Percentiles rank a stretch among this genome's conserved stretches.
phyloP scores from a whole-genome alignment of 2,113 vertebrate genomes.

The Rhinopomastus cyanomelas region DNA sequence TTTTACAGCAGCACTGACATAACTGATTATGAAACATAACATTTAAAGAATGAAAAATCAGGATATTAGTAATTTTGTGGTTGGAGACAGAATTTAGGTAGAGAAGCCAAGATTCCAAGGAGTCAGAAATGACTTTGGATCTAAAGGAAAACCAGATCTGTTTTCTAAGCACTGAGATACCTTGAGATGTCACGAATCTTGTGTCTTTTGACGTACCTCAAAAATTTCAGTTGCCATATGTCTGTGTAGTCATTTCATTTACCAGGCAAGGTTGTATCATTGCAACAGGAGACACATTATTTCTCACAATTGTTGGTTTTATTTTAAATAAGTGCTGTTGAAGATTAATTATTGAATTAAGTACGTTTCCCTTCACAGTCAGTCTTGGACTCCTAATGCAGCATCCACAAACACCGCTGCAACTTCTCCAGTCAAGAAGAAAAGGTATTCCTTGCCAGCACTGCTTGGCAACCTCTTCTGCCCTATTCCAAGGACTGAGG shows the following conservation, averaged over 20 bases:
- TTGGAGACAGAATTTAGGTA: not conserved
- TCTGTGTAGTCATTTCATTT: not conserved
- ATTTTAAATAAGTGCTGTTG: not conserved
- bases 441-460: constrained; percentile 58
- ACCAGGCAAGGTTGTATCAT: not conserved
- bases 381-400: constrained; percentile 3
- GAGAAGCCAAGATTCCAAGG: not conserved
- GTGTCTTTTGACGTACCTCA: not conserved
- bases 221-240: not conserved
- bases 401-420: not conserved
- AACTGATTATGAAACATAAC: not conserved
- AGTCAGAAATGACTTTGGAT: not conserved
- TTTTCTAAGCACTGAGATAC: not conserved
- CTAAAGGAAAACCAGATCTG: not conserved
- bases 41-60: not conserved
- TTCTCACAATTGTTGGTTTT: not conserved
- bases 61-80: not conserved
- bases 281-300: not conserved
- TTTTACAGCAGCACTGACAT: not conserved
- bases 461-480: not conserved
- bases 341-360: not conserved
- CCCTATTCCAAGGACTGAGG: not conserved
- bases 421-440: constrained; percentile 71
- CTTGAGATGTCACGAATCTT: not conserved
- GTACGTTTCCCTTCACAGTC: constrained; percentile 39